phyloP scores from a whole-genome alignment of 1,140 invertebrate species.

The Drosophila melanogaster region Release_6_plus_ISO1_MT NT_033779.5:21229501-21230000 shows the following conservation, averaged over 20 bases:
- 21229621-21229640: conserved; percentile 84
- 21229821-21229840: conserved; percentile 61
- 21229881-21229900: conserved; percentile 42
- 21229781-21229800: conserved; percentile 52
- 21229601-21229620: conserved; percentile 88
- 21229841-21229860: conserved; percentile 81
- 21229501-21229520: conserved; percentile 3
- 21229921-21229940: conserved; percentile 60
- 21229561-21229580: conserved; percentile 73
- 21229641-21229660: conserved; percentile 29
- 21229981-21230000: conserved; percentile 69
- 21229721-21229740: conserved; percentile 38
- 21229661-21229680: conserved; percentile 59
- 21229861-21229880: conserved; percentile 60
- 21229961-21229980: conserved; percentile 41
- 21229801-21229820: conserved; percentile 53
- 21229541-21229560: conserved; percentile 79
- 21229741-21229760: conserved; percentile 40
- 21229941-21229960: conserved; percentile 63
- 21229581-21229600: conserved; percentile 84
- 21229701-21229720: conserved; percentile 42
- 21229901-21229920: conserved; percentile 42
- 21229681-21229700: conserved; percentile 63
- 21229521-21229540: conserved; percentile 45
- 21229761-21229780: conserved; percentile 39